A percentile compares a stretch with the other conserved stretches of the same genome.
Evolutionary conservation across 2,113 vertebrate species (phyloP).

Genomic region (Triplophysa tibetana): DNA sequence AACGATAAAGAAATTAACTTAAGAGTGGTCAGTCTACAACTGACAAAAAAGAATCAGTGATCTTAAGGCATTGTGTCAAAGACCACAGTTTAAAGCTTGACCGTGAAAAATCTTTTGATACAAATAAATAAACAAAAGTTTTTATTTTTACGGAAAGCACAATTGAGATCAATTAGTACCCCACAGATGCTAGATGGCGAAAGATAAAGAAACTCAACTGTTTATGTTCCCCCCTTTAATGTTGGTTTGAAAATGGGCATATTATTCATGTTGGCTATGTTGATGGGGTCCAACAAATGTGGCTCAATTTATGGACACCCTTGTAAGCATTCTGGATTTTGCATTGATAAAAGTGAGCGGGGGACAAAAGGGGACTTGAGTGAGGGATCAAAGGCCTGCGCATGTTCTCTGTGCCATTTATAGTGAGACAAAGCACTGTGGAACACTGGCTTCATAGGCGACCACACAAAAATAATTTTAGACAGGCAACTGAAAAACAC

Average conservation of each 20-base stretch:
- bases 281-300: slow-evolving; percentile 45
- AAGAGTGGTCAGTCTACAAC: slow-evolving; percentile 4
- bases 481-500: slow-evolving; percentile 24
- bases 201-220: slow-evolving; percentile 18
- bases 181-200: neutral
- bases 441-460: slow-evolving; percentile 43
- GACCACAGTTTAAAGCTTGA: neutral
- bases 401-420: slow-evolving; percentile 51
- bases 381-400: slow-evolving; percentile 50
- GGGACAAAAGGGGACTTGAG: slow-evolving; percentile 53
- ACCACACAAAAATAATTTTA: slow-evolving; percentile 52
- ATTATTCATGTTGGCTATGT: slow-evolving; percentile 54
- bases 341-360: slow-evolving; percentile 46
- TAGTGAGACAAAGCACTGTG: slow-evolving; percentile 46
- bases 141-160: slow-evolving; percentile 14
- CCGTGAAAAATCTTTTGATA: neutral
- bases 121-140: neutral
- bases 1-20: slow-evolving; percentile 1
- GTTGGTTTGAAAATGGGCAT: slow-evolving; percentile 34
- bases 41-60: slow-evolving; percentile 14
- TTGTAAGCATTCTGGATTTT: slow-evolving; percentile 51
- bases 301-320: slow-evolving; percentile 27
- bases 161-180: slow-evolving; percentile 25
- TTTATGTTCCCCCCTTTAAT: slow-evolving; percentile 40
- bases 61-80: neutral